Conservation (phyloP, 2,797 vertebrate species). For the Scolopax rusticola region DNA sequence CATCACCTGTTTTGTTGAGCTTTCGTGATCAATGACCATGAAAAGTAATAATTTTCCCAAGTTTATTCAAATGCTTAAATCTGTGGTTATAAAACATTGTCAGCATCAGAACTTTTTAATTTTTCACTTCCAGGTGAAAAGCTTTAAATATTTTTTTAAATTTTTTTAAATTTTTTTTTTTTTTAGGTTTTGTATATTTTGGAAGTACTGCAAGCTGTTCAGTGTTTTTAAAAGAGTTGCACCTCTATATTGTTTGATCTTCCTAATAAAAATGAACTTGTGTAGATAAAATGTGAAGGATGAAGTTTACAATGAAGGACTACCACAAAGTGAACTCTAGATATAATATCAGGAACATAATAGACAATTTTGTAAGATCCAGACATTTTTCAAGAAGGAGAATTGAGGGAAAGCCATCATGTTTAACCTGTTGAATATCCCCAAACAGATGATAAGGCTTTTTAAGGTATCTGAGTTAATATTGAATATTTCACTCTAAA, state of each 20-base stretch:
- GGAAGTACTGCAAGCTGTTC: background rate
- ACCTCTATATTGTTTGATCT: background rate
- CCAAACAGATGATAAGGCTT: background rate
- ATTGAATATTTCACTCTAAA: background rate
- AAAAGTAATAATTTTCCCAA: background rate
- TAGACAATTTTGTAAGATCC: conserved; percentile 20
- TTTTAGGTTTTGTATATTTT: background rate
- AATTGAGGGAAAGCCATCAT: conserved; percentile 2
- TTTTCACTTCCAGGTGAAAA: background rate
- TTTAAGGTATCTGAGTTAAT: background rate
- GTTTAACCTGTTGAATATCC: conserved; percentile 28
- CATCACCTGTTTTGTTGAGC: conserved; percentile 3
- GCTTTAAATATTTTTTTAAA: background rate
- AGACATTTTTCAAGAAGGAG: conserved; percentile 31
- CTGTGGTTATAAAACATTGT: background rate
- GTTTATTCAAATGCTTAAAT: background rate
- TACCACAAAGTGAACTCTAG: background rate
- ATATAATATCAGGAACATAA: background rate
- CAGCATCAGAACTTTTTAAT: background rate
- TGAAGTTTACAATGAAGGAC: background rate
- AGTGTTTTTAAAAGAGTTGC: background rate
- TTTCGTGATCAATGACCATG: background rate
- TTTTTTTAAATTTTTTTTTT: too few relatives aligned
- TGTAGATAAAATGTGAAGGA: background rate
- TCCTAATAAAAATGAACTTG: conserved; percentile 29